phyloP scores from a whole-genome alignment of 2,797 vertebrate species.

The Ctenochaetus hawaiiensis region DNA sequence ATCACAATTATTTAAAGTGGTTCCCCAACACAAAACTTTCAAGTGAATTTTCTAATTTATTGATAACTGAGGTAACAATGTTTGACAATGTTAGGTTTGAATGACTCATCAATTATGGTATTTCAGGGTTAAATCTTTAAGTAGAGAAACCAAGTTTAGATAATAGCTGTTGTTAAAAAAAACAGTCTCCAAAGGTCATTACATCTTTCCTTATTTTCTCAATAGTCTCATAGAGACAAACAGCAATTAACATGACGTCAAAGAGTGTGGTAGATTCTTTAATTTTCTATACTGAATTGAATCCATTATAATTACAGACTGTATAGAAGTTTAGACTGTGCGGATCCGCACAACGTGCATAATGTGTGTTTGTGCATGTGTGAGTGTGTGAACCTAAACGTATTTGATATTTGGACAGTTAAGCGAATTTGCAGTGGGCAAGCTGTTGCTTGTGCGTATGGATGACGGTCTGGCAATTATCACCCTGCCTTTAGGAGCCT shows the following conservation, averaged over 20 bases:
- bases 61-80: not conserved
- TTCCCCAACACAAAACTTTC: not conserved
- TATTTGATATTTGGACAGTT: conserved; percentile 89
- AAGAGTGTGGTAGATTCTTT: conserved; percentile 33
- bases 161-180: conserved; percentile 7
- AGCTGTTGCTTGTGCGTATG: conserved; percentile 89
- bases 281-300: conserved; percentile 37
- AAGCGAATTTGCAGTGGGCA: conserved; percentile 92
- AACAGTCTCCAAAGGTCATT: conserved; percentile 4
- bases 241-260: conserved; percentile 52
- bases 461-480: conserved; percentile 98
- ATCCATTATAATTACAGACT: conserved; percentile 37
- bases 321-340: conserved; percentile 6
- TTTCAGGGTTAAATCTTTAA: not conserved
- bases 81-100: not conserved
- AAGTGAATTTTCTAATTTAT: not conserved
- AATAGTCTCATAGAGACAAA: conserved; percentile 37
- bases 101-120: not conserved
- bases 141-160: conserved; percentile 8
- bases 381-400: conserved; percentile 78
- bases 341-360: not conserved
- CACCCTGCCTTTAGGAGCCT: conserved; percentile 88
- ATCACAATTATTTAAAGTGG: not conserved
- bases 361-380: not conserved
- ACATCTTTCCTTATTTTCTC: conserved; percentile 22